Percentiles rank a stretch among this genome's conserved stretches.
Evolutionary conservation across 2,113 vertebrate species (phyloP).

Genomic region (Nannospalax galili): DNA sequence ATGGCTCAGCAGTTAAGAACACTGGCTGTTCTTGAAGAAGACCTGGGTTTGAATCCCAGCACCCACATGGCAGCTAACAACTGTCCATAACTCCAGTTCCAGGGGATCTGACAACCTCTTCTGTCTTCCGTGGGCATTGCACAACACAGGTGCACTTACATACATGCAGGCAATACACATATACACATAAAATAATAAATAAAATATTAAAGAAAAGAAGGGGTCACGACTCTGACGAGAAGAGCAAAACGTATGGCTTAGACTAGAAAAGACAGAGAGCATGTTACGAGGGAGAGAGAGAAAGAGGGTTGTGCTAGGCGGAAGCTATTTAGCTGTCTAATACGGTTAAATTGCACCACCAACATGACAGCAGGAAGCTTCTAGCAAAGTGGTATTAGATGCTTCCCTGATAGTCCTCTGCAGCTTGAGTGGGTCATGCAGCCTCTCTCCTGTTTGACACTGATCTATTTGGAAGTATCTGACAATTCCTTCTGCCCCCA

Average conservation of each 20-base stretch:
- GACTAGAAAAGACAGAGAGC: background rate
- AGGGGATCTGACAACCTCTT: no score
- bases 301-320: background rate
- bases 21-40: no score
- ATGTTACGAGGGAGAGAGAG: background rate
- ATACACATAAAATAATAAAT: no score
- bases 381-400: constrained; percentile 40
- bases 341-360: background rate
- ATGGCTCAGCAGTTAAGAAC: no score
- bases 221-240: background rate
- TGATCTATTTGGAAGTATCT: constrained; percentile 7
- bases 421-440: background rate
- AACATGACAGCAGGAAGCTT: constrained; percentile 41
- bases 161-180: no score
- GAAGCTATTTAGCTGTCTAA: constrained; percentile 54
- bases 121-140: no score
- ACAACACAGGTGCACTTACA: no score
- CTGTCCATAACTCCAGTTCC: no score
- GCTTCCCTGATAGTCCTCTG: background rate
- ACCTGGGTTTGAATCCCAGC: no score
- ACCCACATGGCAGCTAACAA: no score
- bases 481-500: background rate
- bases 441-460: background rate
- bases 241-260: background rate
- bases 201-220: no score